Base-by-base conservation (phyloP, 2,797 vertebrate genomes). In the Tadarida brasiliensis region DNA sequence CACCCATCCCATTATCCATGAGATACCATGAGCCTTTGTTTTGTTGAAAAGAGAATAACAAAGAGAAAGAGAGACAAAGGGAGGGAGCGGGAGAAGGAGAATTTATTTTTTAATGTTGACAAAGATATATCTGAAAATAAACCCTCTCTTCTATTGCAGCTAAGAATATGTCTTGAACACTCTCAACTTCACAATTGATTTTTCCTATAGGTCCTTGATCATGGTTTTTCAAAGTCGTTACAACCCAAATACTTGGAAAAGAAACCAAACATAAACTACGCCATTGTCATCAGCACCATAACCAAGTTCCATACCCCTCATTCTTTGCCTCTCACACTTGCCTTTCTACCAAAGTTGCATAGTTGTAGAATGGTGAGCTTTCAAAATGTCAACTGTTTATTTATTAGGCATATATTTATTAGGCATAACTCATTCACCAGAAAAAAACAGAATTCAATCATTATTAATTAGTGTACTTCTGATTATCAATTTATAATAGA, bases 391-490 rank as follows among this genome's bases (percentile, higher is more conserved):
- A 96, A 76, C 78, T 82, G 33, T 91, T 87, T 93, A 67, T 78
- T 35, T 47, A 84, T 84, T 33, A 87, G 59, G 44, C 3, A 47
- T 87, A 95, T 93, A 67, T 78, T 35, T 47, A 84, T 84, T 33
- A 87, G 59, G 44, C 3, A 47, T 93, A 88, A 77, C 63, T 94
- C 77, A 86, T 35, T 90, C 56, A 88, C 61, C 54, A 89, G 49
- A 83, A 91, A 68, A 68, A 85, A 89, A 33, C 20, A 63, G 39
- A 88, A 95, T 88, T 57, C 24, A 51, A 81, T 96, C 76, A 97
- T 96, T 98, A 97, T 97, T 98, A 98, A 98, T 95, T 97, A 96
- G 86, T 70, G 33, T 68, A 65, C 83, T 97, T 97, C 35, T 68
- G 78, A 89, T 94, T 97, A 97, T 92, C 96, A 94, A 65, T 59